Conservation (phyloP, 2,113 vertebrate genomes). For the Emydocephalus ijimae region DNA sequence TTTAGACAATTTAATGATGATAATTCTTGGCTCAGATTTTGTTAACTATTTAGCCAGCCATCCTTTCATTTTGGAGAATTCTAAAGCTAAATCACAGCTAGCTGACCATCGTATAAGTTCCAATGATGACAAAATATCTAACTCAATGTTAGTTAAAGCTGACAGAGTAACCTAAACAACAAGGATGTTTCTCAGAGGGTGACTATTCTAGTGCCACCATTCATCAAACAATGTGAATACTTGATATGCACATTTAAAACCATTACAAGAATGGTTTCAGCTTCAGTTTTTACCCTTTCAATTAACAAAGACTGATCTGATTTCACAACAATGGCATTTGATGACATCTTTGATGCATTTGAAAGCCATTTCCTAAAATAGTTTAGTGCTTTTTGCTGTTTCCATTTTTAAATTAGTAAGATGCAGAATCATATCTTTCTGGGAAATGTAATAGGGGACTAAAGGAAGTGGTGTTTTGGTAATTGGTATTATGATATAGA, state of each 20-base stretch:
- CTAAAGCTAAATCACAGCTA: not conserved
- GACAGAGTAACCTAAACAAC: slow-evolving; percentile 5
- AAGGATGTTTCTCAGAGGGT: not conserved
- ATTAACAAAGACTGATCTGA: not conserved
- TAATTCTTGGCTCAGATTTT: not conserved
- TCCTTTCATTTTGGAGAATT: not conserved
- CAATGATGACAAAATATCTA: not conserved
- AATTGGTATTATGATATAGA: not conserved
- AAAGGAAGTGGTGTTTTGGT: not conserved
- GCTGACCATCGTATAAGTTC: not conserved
- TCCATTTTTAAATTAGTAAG: not conserved
- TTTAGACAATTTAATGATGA: not conserved
- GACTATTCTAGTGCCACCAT: slow-evolving; percentile 5
- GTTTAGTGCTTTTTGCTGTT: not conserved
- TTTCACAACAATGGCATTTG: slow-evolving; percentile 12
- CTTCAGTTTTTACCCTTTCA: not conserved
- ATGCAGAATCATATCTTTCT: not conserved
- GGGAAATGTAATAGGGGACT: not conserved
- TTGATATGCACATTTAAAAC: not conserved
- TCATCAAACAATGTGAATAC: slow-evolving; percentile 9
- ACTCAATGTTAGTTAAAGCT: not conserved
- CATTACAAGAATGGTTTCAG: too few species aligned
- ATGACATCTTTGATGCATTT: not conserved
- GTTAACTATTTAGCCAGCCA: not conserved
- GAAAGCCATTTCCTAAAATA: not conserved